phyloP scores from a whole-genome alignment of 1,140 invertebrate species.

The Aphelenchoides fujianensis region DNA sequence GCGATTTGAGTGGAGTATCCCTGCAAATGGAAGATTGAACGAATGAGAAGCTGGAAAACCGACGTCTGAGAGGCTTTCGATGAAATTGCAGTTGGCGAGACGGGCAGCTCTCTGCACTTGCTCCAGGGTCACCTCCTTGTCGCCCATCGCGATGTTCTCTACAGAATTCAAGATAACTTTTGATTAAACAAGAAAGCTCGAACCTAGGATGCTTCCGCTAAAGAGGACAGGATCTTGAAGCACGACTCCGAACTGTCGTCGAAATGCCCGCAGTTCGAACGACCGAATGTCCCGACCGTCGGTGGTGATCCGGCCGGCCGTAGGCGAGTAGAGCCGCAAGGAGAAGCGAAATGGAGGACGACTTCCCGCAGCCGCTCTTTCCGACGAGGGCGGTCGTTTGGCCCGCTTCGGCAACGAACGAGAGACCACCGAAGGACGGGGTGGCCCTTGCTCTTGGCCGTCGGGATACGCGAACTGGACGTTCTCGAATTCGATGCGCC shows the following conservation, averaged over 20 bases:
- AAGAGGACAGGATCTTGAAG: constrained; percentile 63
- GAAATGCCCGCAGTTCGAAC: constrained; percentile 34
- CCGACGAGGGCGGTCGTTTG: constrained; percentile 84
- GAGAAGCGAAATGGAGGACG: constrained; percentile 59
- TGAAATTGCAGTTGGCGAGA: constrained; percentile 32
- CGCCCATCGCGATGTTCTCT: constrained; percentile 56
- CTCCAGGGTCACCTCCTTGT: constrained; percentile 38
- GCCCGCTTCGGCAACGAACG: constrained; percentile 77
- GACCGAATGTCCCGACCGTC: constrained; percentile 45
- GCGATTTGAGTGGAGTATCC: constrained; percentile 42
- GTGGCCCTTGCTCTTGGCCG: constrained; percentile 38
- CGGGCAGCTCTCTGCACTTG: constrained; percentile 14
- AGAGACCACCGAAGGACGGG: constrained; percentile 78
- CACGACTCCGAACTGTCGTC: constrained; percentile 61
- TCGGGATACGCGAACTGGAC: constrained; percentile 65
- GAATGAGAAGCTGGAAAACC: constrained; percentile 55
- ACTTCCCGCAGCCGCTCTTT: constrained; percentile 59
- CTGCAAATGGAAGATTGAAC: constrained; percentile 64
- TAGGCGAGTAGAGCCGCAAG: constrained; percentile 64
- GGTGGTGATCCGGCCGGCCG: constrained; percentile 40
- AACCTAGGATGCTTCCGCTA: constrained; percentile 59
- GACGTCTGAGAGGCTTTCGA: constrained; percentile 23
- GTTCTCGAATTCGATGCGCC: constrained; percentile 63
- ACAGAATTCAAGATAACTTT: too few species aligned
- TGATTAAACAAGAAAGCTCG: too few species aligned